Evolutionary conservation across 2,797 vertebrate species (phyloP), one percentile per base, ranked within the genome.

Genomic region (Pachyuromys duprasi): DNA sequence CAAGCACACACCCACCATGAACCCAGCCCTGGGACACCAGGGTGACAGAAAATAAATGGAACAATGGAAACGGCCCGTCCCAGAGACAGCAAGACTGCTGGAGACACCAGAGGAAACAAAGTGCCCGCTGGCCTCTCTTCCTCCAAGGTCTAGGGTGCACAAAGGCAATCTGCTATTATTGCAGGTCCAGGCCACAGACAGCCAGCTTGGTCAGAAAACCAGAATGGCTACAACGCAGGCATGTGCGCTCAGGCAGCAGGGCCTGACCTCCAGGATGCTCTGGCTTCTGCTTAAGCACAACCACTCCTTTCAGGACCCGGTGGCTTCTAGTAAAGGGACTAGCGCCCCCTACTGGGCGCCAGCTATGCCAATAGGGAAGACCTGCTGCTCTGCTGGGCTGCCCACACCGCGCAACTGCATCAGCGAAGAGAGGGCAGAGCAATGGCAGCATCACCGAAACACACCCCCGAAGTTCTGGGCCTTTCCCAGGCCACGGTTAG

Each of bases 301-400:
- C 33, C 53, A 8, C 89, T n/a, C 69, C 36, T 80, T 94, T 63
- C 76, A 89, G 65, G 18, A 93, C 70, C 31, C 42, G 22, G 17
- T 8, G 57, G 62, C 93, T 81, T 91, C 92, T 97, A 74, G 42
- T 70, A 93, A 98, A 96, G 97, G 74, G 94, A 97, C 65, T 76
- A 92, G 97, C 97, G 97, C 98, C 98, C 97, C 97, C 98, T 98
- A 93, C 92, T 96, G 98, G 96, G 96, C 74, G 83, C 92, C 72
- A 65, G 42, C 83, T 91, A 15, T 8, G 13, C 22, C 63, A 53
- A 49, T 1, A 26, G 39, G 39, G 28, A 49, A 33, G 42, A 18
- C 75, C 31, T 26, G 28, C 74, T 17, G 31, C 57, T 60, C 36
- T 75, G 7, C 12, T 60, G 57, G 53, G 53, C 53, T 33, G 49